Evolutionary conservation across 2,888 invertebrate genomes (phyloP).

Genomic region (Omphaloscelis lunosa): DNA sequence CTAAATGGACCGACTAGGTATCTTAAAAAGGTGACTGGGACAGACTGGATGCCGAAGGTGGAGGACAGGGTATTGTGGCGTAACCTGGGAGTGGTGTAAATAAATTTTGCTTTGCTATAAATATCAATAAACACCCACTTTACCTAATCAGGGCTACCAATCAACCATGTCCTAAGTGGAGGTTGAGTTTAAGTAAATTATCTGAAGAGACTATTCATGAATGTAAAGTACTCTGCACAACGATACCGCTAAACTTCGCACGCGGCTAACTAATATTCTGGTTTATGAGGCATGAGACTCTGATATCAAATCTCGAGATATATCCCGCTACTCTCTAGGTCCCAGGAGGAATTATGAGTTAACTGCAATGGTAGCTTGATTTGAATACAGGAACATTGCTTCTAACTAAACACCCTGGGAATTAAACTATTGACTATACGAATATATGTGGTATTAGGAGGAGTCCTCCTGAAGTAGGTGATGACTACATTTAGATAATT

Average conservation of each 20-base stretch:
- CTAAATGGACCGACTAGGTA: too few species aligned
- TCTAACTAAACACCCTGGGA: slow-evolving; percentile 10
- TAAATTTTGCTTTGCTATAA: not conserved
- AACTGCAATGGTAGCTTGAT: slow-evolving; percentile 13
- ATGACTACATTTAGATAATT: too few species aligned
- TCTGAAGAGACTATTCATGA: not conserved
- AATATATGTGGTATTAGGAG: not conserved
- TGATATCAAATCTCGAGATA: slow-evolving; percentile 10
- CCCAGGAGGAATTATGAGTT: slow-evolving; percentile 28
- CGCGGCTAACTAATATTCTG: not conserved
- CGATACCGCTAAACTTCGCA: not conserved
- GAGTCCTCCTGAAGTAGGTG: too few species aligned
- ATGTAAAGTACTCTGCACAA: not conserved
- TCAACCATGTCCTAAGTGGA: not conserved
- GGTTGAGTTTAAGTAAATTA: not conserved
- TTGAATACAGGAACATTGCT: slow-evolving; percentile 18
- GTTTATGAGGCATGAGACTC: slow-evolving; percentile 5
- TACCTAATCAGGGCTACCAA: not conserved
- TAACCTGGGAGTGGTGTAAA: not conserved
- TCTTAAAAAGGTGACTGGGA: too few species aligned
- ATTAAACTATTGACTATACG: not conserved
- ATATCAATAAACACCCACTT: not conserved
- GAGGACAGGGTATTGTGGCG: too few species aligned
- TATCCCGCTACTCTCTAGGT: not conserved
- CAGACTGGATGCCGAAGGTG: too few species aligned